These are phyloP conservation scores for Syrista parreyssii DNA, from an alignment of 2,888 invertebrate species.

Conservation along the genomic window DNA sequence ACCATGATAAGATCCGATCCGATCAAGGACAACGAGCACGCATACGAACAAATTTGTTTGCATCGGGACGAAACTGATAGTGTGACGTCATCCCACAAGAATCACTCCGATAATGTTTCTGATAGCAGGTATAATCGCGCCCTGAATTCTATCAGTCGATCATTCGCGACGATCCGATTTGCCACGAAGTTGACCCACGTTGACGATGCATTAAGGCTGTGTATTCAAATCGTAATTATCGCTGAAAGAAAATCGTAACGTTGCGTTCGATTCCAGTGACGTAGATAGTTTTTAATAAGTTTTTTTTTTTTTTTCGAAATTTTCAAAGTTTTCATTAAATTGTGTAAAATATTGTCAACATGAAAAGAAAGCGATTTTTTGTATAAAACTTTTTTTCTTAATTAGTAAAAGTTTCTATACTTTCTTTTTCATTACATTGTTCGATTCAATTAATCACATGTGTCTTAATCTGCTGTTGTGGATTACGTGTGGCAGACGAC, in stretches of 20 bases:
- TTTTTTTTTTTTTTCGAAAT: background rate
- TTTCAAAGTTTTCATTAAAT: background rate
- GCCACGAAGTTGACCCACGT: background rate
- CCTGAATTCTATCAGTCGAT: background rate
- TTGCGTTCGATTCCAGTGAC: background rate
- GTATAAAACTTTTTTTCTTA: background rate
- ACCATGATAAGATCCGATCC: conserved; percentile 51
- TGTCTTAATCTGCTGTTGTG: background rate
- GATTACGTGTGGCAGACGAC: background rate
- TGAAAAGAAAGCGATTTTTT: background rate
- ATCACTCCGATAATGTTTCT: conserved; percentile 49
- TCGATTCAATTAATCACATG: background rate
- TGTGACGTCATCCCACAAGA: conserved; percentile 48
- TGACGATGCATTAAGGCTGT: background rate
- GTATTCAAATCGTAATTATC: background rate
- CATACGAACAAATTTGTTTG: conserved; percentile 62
- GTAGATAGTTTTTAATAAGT: background rate
- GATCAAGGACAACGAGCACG: conserved; percentile 58
- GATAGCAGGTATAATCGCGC: conserved; percentile 48
- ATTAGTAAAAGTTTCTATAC: background rate
- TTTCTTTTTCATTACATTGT: background rate
- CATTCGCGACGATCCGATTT: background rate
- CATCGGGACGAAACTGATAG: conserved; percentile 53
- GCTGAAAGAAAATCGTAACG: background rate
- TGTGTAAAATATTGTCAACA: background rate